Evolutionary conservation across 2,113 vertebrate genomes (phyloP).

Genomic region (Bubo blakistoni): DNA sequence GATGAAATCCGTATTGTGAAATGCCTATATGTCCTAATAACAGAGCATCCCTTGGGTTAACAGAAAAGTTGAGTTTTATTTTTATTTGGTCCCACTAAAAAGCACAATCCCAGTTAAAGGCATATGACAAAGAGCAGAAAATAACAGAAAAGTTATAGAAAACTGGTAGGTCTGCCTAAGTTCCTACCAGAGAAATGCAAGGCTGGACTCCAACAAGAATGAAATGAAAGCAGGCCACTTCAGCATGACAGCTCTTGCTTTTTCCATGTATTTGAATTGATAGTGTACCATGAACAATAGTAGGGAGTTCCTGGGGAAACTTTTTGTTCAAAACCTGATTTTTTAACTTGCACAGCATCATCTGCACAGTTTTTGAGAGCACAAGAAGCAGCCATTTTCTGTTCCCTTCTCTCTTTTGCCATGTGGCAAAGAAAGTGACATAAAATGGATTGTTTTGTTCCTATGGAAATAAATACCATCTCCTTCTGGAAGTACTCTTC

Average conservation of each 20-base stretch:
- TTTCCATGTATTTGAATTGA: neutral
- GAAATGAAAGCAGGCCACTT: neutral
- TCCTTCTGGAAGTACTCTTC: neutral
- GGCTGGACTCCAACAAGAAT: neutral
- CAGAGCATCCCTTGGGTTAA: neutral
- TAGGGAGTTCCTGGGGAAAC: neutral
- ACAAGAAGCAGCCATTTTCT: neutral
- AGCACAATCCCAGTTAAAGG: neutral
- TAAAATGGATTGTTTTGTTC: neutral
- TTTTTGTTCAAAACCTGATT: neutral
- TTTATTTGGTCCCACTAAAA: neutral
- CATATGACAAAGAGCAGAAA: neutral
- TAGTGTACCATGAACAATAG: neutral
- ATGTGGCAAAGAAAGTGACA: neutral
- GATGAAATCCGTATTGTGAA: neutral
- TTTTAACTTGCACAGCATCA: neutral
- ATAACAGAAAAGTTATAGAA: neutral
- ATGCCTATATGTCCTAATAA: neutral
- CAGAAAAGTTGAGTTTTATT: neutral
- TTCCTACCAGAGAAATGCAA: neutral
- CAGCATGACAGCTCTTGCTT: neutral
- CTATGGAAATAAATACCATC: neutral
- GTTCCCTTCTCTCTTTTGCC: neutral
- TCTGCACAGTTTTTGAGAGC: neutral
- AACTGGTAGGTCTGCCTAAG: neutral